Base-by-base conservation (phyloP, 2,888 invertebrate genomes). In the Drosophila merina region DNA sequence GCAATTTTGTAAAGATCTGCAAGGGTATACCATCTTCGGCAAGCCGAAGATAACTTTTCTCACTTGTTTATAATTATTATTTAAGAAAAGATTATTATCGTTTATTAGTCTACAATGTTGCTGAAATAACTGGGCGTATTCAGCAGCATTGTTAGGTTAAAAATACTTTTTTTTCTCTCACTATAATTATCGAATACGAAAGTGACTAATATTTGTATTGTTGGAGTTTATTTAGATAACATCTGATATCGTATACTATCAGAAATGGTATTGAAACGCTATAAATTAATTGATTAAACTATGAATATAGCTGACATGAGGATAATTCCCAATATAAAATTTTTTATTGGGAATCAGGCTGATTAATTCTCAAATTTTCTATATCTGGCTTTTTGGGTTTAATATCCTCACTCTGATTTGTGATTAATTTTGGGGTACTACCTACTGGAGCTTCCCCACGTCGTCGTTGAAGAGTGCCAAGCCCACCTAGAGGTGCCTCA, bases 401-500 rank as follows among this genome's bases (percentile, higher is more conserved):
- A 1, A 8, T 42, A 9, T 42, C 42, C 9, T 42, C 8, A 42
- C 8, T 42, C 14, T 42, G 14, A 8, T 42, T 12, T 14, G 20
- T 3, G 0, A 42, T 20, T 14, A 42, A 1, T 9, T 42, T 42
- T 5, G 0, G 12, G 36, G n/a, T 36, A 36, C 12, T 36, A 2
- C 8, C 5, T 4, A 7, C 20, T 20, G 8, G 14, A 42, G 42
- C 2, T 9, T 42, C 3, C 7, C 9, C 2, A 7, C 20, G 42
- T 8, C 8, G 3, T 9, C 52, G 9, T 1, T 56, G 8, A 1
- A 67, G 1, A 6, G 2, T 4, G 6, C 57, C 52, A 1, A 68
- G 12, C 0, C 51, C 70, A 14, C 25, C 9, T 5, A 76, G 26
- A 2, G 66, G 58, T 0, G 74, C 76, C 47, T 76, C 86, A 14